These are phyloP conservation scores for Galendromus occidentalis DNA, from an alignment of 1,140 invertebrate species.

Conservation along the genomic window DNA sequence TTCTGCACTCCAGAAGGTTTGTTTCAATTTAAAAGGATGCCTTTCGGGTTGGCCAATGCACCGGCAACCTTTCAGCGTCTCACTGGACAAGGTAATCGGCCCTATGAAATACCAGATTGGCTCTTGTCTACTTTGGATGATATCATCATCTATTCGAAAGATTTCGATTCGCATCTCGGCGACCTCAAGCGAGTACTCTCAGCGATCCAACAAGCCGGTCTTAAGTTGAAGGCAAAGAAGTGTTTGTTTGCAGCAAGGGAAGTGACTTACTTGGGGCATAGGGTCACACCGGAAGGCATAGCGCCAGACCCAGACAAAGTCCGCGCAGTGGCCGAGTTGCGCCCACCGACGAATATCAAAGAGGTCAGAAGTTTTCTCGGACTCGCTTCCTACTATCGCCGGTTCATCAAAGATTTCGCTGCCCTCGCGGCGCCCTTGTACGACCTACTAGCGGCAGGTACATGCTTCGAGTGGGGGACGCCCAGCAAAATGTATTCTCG, in stretches of 20 bases:
- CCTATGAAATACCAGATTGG: too few relatives aligned
- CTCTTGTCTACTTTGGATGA: too few relatives aligned
- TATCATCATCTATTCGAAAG: conserved; percentile 19
- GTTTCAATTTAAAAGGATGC: conserved; percentile 17
- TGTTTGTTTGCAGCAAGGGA: conserved; percentile 13
- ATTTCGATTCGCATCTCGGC: conserved; percentile 19
- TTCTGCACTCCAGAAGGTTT: conserved; percentile 17
- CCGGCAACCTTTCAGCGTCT: conserved; percentile 17
- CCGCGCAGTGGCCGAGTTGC: conserved; percentile 21
- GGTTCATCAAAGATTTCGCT: conserved; percentile 19
- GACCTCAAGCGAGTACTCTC: conserved; percentile 20
- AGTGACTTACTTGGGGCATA: conserved; percentile 16
- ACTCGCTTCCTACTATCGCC: conserved; percentile 17
- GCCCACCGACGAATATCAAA: conserved; percentile 20
- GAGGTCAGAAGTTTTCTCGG: conserved; percentile 23
- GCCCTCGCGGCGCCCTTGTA: too few relatives aligned
- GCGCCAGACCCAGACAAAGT: conserved; percentile 21
- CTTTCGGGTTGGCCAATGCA: conserved; percentile 14
- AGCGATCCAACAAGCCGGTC: conserved; percentile 12
- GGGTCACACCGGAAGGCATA: conserved; percentile 20
- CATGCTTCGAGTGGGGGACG: too few relatives aligned
- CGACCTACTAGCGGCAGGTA: too few relatives aligned
- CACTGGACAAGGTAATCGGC: too few relatives aligned
- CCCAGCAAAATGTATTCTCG: too few relatives aligned
- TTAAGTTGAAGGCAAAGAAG: conserved; percentile 21